Conservation (phyloP, 2,797 vertebrate species). For the Myotis findleyi region DNA sequence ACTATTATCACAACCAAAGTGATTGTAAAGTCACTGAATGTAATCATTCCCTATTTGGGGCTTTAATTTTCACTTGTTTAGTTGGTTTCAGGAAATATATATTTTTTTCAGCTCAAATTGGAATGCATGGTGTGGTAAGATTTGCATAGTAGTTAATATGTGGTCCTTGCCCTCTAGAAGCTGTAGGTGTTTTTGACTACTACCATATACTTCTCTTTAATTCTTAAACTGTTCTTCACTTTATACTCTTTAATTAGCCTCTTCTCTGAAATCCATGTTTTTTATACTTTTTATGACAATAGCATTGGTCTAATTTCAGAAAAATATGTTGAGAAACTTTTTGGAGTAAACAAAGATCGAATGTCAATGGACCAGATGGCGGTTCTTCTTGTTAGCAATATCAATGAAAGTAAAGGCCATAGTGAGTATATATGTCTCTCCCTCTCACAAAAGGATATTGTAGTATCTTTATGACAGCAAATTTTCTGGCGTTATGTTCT, state of each 20-base stretch:
- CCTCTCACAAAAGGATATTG: not conserved
- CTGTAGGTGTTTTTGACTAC: not conserved
- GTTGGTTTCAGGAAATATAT: constrained; percentile 16
- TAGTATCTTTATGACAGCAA: constrained; percentile 31
- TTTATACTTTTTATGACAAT: constrained; percentile 46
- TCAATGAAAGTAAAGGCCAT: constrained; percentile 95
- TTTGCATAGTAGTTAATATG: constrained; percentile 47
- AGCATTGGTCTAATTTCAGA: constrained; percentile 88
- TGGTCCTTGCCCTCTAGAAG: not conserved
- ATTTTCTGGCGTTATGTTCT: constrained; percentile 27
- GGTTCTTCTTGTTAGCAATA: constrained; percentile 97
- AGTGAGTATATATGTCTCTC: constrained; percentile 87
- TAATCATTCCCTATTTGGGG: not conserved
- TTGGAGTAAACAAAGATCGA: constrained; percentile 94
- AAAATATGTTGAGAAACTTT: constrained; percentile 96
- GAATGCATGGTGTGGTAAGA: not conserved
- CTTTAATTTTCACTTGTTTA: constrained; percentile 53
- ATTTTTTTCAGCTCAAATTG: not conserved
- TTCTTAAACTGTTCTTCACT: constrained; percentile 26
- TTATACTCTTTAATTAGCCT: constrained; percentile 39
- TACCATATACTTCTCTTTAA: not conserved
- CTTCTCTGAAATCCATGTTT: not conserved
- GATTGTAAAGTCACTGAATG: constrained; percentile 20
- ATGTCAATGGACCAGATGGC: constrained; percentile 98
- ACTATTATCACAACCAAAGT: not conserved